These are phyloP conservation scores for Oedothorax gibbosus DNA, from an alignment of 1,140 invertebrate species.

Conservation along the genomic window DNA sequence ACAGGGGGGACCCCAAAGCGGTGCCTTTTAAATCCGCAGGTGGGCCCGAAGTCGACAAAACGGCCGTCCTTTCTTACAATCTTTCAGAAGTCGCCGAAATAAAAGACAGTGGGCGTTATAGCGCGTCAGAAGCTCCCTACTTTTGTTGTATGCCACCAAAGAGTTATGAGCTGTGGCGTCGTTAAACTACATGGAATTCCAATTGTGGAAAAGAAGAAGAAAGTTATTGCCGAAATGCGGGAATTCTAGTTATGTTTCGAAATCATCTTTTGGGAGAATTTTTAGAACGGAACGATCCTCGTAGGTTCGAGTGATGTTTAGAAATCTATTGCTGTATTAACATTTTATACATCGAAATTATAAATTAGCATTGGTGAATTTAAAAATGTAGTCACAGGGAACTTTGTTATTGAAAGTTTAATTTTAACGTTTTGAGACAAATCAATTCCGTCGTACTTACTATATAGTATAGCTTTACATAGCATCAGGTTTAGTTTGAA, in stretches of 20 bases:
- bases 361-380: no score
- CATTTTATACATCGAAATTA: no score
- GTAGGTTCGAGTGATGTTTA: no score
- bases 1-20: constrained; percentile 18
- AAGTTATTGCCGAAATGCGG: constrained; percentile 10
- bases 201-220: constrained; percentile 11
- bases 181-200: constrained; percentile 32
- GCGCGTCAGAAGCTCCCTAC: constrained; percentile 35
- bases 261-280: no score
- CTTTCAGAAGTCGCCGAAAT: constrained; percentile 56
- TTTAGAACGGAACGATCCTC: no score
- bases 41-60: constrained; percentile 36
- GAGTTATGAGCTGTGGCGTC: constrained; percentile 53
- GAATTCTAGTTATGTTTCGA: constrained; percentile 11
- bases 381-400: no score
- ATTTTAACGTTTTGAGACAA: no score
- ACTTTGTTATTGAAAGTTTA: no score
- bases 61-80: constrained; percentile 35
- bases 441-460: no score
- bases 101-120: constrained; percentile 58
- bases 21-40: constrained; percentile 51
- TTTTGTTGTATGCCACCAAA: constrained; percentile 35
- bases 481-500: no score
- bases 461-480: no score
- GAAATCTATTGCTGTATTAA: no score